Evolutionary conservation across 1,140 invertebrate genomes (phyloP).

Genomic region (Drosophila nannoptera): DNA sequence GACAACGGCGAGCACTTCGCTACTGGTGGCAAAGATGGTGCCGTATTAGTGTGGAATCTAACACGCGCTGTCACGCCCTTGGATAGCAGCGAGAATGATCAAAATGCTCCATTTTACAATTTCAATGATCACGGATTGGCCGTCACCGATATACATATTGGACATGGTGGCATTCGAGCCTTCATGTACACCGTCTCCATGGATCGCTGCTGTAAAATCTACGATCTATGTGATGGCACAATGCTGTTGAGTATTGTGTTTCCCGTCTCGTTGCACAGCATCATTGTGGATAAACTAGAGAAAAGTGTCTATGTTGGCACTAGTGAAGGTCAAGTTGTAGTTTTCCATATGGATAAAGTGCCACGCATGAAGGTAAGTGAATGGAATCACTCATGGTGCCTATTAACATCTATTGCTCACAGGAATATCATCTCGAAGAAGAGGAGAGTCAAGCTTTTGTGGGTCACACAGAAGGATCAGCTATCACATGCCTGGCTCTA

Average conservation of each 20-base stretch:
- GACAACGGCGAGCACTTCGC: constrained; percentile 87
- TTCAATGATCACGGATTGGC: constrained; percentile 88
- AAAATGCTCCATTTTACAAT: constrained; percentile 83
- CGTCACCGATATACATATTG: constrained; percentile 87
- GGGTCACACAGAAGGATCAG: constrained; percentile 82
- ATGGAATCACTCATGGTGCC: too few species aligned
- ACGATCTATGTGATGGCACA: constrained; percentile 84
- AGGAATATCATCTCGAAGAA: constrained; percentile 84
- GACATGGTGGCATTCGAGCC: constrained; percentile 82
- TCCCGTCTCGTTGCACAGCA: constrained; percentile 84
- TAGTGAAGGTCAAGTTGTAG: constrained; percentile 84
- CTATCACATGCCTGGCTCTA: constrained; percentile 85
- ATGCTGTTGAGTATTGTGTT: constrained; percentile 87
- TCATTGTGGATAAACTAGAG: constrained; percentile 86
- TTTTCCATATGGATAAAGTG: constrained; percentile 84
- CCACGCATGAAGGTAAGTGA: constrained; percentile 80
- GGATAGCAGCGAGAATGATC: constrained; percentile 79
- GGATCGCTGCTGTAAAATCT: constrained; percentile 91
- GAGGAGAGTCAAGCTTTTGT: constrained; percentile 81
- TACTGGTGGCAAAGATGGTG: constrained; percentile 90
- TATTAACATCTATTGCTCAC: constrained; percentile 3
- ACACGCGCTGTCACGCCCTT: constrained; percentile 75
- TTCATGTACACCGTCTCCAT: constrained; percentile 87
- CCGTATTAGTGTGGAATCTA: constrained; percentile 88
- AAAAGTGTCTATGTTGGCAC: constrained; percentile 87